These are phyloP conservation scores for Dryas iulia DNA, from an alignment of 1,140 invertebrate species.

Conservation along the genomic window DNA sequence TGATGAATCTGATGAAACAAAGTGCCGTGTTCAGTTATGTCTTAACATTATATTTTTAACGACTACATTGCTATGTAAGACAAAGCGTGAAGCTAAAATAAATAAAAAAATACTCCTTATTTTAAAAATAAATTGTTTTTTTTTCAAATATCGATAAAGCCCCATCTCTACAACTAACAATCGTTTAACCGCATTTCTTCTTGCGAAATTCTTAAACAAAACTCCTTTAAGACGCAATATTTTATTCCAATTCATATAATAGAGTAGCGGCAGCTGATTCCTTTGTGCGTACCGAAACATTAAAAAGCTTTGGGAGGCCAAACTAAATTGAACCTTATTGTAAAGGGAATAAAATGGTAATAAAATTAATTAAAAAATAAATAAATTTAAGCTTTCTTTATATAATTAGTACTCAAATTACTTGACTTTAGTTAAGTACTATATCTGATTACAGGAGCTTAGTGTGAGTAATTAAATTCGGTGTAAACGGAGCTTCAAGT, in stretches of 20 bases:
- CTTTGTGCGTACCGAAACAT: conserved; percentile 42
- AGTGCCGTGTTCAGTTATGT: no score
- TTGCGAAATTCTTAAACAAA: conserved; percentile 62
- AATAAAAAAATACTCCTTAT: no score
- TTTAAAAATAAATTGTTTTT: neutral
- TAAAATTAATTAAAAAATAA: neutral
- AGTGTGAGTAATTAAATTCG: conserved; percentile 62
- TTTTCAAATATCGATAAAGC: conserved; percentile 7
- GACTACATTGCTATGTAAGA: no score
- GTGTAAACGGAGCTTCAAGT: conserved; percentile 51
- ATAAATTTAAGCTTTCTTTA: neutral
- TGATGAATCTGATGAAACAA: no score
- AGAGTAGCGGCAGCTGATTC: conserved; percentile 64
- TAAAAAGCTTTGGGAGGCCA: neutral
- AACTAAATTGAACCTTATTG: neutral
- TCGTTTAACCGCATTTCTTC: conserved; percentile 66
- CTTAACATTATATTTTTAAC: no score
- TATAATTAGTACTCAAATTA: conserved; percentile 73
- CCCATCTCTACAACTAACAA: conserved; percentile 49
- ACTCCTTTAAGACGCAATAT: conserved; percentile 62
- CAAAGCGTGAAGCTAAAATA: no score
- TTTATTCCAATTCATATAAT: conserved; percentile 66
- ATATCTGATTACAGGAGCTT: conserved; percentile 63
- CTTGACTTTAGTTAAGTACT: conserved; percentile 60
- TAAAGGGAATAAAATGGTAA: neutral